Percentiles rank a stretch among this genome's conserved stretches.
Evolutionary conservation across 2,888 invertebrate species (phyloP).

Genomic region (Carcina quercana): DNA sequence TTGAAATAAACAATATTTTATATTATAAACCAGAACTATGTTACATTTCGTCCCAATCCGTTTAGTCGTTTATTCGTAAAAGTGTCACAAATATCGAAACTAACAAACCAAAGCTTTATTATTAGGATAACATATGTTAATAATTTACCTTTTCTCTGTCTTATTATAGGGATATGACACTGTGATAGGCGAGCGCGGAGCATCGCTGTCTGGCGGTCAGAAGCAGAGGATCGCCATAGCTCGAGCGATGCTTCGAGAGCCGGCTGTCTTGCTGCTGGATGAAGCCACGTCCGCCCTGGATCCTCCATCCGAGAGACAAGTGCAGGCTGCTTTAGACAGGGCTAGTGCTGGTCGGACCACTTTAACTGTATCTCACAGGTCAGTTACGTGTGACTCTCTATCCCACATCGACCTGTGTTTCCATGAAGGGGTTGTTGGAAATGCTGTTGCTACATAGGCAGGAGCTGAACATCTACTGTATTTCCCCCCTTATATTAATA

Average conservation of each 20-base stretch:
- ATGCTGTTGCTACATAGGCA: no score
- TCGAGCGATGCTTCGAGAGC: conserved; percentile 83
- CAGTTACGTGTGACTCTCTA: no score
- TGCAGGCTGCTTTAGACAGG: conserved; percentile 84
- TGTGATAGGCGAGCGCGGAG: conserved; percentile 85
- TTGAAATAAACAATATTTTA: no score
- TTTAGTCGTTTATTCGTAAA: no score
- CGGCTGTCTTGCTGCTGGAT: conserved; percentile 82
- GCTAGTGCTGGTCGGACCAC: conserved; percentile 84
- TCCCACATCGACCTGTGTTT: no score
- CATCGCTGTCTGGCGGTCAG: conserved; percentile 87
- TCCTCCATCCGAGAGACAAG: conserved; percentile 84
- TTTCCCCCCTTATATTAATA: no score
- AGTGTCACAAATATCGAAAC: neutral
- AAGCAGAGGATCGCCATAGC: conserved; percentile 91
- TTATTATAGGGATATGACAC: conserved; percentile 82
- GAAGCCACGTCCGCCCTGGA: conserved; percentile 91
- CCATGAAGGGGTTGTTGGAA: no score
- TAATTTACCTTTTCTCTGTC: no score
- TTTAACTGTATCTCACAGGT: conserved; percentile 81
- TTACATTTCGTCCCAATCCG: no score
- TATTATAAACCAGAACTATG: no score
- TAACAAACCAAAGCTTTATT: neutral
- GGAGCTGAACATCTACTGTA: no score
- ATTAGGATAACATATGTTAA: neutral